Base-by-base conservation (phyloP, 2,113 vertebrate species). In the Myodes glareolus region DNA sequence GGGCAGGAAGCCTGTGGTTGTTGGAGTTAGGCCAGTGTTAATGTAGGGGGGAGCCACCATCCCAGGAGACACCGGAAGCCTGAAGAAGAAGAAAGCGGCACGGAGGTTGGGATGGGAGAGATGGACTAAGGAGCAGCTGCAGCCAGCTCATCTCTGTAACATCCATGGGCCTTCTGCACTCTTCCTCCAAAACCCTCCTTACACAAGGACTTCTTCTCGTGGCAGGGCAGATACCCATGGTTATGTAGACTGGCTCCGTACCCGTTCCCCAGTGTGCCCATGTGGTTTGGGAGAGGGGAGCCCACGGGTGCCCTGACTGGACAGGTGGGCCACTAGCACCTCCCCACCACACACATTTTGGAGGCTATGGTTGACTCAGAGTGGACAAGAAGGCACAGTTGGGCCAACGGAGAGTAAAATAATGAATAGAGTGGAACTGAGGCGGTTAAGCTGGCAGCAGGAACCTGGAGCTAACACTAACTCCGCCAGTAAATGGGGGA, bases 141-240 rank as follows among this genome's bases (percentile, higher is more conserved):
- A 36, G 21, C 65, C 29, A 3, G 0, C 50, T 72, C 21, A 1
- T 33, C 36, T 55, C 29, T 12, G 4, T 36, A 2, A 7, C 19
- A 5, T 19, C 39, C 13, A 3, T 47, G 88, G 75, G 77, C 45
- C 65, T 87, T 72, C 33, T n/a, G 52, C 10, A 6, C 52, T 58
- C 52, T 36, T 82, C 52, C 52, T 82, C 61, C 36, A 7, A 7
- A 31, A 4, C 2, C 7, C 17, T 17, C 1, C 8, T 25, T 42
- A n/a, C 16, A 7, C 23, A 7, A 25, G 12, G 3, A 9, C 29
- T 17, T 1, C 16, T 27, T 3, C 13, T 36, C 17, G 0, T 0
- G 1, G n/a, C 1, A 2, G 14, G 4, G 31, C 4, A 19, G 55
- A 19, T 31, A 1, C 1, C 36, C 1, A 1, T 2, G 17, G 29